Evolutionary conservation across 2,888 invertebrate genomes (phyloP).

Genomic region (Heliconius ismenius): DNA sequence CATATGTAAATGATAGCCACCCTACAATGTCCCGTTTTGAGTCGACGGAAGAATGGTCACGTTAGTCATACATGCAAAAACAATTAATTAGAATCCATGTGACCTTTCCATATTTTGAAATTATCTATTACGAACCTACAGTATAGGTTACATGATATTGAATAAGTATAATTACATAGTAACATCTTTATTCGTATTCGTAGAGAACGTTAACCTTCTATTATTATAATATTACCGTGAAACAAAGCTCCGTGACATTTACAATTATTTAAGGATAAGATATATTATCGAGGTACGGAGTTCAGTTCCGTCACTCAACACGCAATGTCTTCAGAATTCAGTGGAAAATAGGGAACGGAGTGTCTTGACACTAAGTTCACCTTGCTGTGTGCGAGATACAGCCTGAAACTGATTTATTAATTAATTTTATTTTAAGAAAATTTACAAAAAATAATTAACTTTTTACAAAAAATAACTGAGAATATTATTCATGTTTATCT

Average conservation of each 20-base stretch:
- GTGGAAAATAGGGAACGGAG: no score
- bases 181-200: slow-evolving; percentile 9
- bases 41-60: no score
- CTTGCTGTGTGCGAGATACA: background rate
- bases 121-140: slow-evolving; percentile 13
- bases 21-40: no score
- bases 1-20: no score
- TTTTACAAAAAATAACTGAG: background rate
- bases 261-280: background rate
- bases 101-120: slow-evolving; percentile 31
- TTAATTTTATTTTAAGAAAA: background rate
- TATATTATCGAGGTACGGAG: background rate
- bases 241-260: background rate
- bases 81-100: slow-evolving; percentile 22
- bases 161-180: slow-evolving; percentile 16
- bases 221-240: slow-evolving; percentile 8
- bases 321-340: no score
- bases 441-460: background rate
- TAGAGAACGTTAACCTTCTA: slow-evolving; percentile 15
- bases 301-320: no score
- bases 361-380: no score
- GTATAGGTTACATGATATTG: slow-evolving; percentile 26
- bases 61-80: slow-evolving; percentile 23
- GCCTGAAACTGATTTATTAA: background rate
- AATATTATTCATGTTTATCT: background rate